These are phyloP conservation scores for Paramisgurnus dabryanus DNA, from an alignment of 2,113 vertebrate genomes.

Conservation along the genomic window DNA sequence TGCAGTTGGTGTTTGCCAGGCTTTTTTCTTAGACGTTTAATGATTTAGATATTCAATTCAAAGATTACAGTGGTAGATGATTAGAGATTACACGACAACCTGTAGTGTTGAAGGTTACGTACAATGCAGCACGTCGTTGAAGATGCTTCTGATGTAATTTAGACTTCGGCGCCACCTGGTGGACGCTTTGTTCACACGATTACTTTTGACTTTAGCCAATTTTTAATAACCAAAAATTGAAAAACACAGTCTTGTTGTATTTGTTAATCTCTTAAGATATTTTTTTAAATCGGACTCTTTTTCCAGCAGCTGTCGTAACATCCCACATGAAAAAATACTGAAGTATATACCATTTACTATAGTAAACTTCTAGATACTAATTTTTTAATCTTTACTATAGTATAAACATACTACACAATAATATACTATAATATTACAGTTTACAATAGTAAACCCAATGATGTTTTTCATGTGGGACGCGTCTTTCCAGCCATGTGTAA, in stretches of 20 bases:
- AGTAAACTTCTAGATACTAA: no score
- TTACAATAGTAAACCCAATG: no score
- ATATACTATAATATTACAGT: no score
- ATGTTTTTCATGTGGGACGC: not conserved
- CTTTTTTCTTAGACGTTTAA: not conserved
- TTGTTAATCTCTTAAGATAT: not conserved
- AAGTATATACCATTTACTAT: no score
- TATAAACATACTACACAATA: no score
- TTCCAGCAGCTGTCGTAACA: no score
- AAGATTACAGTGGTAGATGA: constrained; percentile 14
- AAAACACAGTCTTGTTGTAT: not conserved
- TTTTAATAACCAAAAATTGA: no score
- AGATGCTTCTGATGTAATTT: constrained; percentile 46
- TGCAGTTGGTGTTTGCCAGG: constrained; percentile 19
- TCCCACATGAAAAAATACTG: no score
- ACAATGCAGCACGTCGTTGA: constrained; percentile 4
- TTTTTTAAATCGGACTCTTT: not conserved
- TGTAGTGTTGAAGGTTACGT: constrained; percentile 13
- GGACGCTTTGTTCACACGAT: constrained; percentile 42
- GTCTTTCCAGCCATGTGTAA: constrained; percentile 19
- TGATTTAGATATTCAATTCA: constrained; percentile 3
- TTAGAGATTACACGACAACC: constrained; percentile 11
- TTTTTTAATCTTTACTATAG: no score
- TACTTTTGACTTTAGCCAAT: not conserved
- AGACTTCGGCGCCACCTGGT: constrained; percentile 69